These are phyloP conservation scores for Eurois occulta DNA, from an alignment of 2,888 invertebrate species.

Conservation along the genomic window DNA sequence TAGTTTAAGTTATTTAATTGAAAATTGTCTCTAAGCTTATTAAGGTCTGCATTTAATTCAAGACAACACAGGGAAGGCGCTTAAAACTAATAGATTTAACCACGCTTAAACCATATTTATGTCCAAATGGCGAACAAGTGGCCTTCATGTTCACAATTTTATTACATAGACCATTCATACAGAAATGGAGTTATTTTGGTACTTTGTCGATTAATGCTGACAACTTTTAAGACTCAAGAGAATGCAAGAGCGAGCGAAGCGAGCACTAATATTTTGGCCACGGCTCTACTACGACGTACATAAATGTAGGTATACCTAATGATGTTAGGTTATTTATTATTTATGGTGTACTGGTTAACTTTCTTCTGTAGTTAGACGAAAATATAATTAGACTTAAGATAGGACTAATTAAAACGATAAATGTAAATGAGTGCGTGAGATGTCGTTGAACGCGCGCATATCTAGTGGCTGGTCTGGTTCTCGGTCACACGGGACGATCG, in stretches of 20 bases:
- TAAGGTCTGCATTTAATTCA: neutral
- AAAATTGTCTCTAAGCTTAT: neutral
- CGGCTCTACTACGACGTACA: neutral
- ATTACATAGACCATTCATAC: neutral
- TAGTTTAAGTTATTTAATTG: conserved; percentile 8
- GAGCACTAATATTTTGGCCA: neutral
- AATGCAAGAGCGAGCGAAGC: neutral
- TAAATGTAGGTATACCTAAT: neutral
- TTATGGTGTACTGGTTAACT: neutral
- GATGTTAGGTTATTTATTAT: neutral
- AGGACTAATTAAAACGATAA: conserved; percentile 49
- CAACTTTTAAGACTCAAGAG: neutral
- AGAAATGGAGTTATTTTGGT: neutral
- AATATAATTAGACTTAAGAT: conserved; percentile 15
- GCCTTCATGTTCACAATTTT: neutral
- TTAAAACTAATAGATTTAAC: neutral
- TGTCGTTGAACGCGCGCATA: conserved; percentile 65
- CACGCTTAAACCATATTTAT: neutral
- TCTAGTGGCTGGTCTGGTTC: conserved; percentile 75
- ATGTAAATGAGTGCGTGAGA: conserved; percentile 61
- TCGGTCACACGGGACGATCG: conserved; percentile 81
- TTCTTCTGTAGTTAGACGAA: neutral
- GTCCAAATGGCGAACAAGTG: neutral
- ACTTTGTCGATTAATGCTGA: neutral
- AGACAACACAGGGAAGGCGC: neutral